phyloP scores from a whole-genome alignment of 2,888 invertebrate species.

The Amaurobius ferox region DNA sequence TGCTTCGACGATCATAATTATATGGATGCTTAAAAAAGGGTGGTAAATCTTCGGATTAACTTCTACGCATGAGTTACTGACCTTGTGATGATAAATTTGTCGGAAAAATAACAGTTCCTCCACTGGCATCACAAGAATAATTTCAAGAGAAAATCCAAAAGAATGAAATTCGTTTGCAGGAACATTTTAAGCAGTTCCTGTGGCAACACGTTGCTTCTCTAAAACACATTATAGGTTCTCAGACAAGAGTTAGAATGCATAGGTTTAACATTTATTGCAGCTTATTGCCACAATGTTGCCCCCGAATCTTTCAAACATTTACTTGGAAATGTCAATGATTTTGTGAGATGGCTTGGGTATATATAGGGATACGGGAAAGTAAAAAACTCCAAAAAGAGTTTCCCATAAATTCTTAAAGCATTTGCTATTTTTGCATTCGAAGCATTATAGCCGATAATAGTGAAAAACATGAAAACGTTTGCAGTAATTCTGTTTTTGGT shows the following conservation, averaged over 20 bases:
- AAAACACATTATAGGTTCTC: not conserved
- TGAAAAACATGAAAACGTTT: constrained; percentile 3
- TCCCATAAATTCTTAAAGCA: too few relatives aligned
- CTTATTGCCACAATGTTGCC: not conserved
- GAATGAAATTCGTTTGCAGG: not conserved
- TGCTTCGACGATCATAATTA: not conserved
- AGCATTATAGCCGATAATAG: too few relatives aligned
- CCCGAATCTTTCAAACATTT: not conserved
- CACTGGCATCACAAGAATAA: not conserved
- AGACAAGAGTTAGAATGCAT: not conserved
- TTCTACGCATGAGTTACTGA: not conserved
- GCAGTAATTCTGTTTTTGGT: not conserved
- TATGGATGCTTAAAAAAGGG: not conserved
- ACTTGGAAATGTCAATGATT: not conserved
- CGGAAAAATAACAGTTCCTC: not conserved
- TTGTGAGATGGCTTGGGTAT: not conserved
- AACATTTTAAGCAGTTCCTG: not conserved
- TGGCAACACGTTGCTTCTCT: not conserved
- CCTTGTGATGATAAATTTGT: not conserved
- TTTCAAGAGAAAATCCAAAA: not conserved
- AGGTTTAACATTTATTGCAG: not conserved
- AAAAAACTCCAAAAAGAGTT: not conserved
- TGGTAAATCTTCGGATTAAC: not conserved
- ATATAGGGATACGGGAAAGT: not conserved
- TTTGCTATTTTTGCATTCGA: too few relatives aligned